Base-by-base conservation (phyloP, 2,797 vertebrate species). In the Sternarchorhynchus goeldii region DNA sequence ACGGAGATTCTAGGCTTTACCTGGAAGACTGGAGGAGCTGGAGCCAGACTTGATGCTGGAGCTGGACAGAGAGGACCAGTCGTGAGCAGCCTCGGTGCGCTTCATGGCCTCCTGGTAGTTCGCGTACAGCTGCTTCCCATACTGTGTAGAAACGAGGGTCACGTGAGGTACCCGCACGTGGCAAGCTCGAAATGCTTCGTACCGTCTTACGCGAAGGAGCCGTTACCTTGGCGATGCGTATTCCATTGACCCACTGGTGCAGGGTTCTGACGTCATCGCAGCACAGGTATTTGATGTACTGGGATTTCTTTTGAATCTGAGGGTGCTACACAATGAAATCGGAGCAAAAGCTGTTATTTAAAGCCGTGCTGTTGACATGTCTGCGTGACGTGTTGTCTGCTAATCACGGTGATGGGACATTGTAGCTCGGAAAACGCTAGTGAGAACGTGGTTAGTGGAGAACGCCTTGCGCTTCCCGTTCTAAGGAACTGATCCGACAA, bases 221-320 rank as follows among this genome's bases (percentile, higher is more conserved):
- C 14, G 45, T 83, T 92, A 97, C 97, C 95, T 99, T 99, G 64
- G 97, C 95, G 3, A 99, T 98, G 65, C 97, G 96, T 79, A 99
- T 96, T 21, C 97, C 96, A 79, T 97, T 98, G 88, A 98, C 93
- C 97, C 97, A 99, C 31, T 97, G 97, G 75, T 99, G 96, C 21
- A 99, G 93, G 39, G 94, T 97, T 88, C 97, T 93, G 85, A 96
- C 88, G 50, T 99, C 97, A 70, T 99, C 97, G 80, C 97, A 99
- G 85, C 97, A 99, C 77, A 99, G 94, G 71, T 99, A 99, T 86
- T 96, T 98, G 86, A 99, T 98, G 88, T 99, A 99, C 86, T 99
- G 97, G 14, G 97, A 99, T 87, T 99, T 99, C 91, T 99, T 99
- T 90, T 99, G 97, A 86, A 99, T 99, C 90, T 99, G 97, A 82